Evolutionary conservation across 2,113 vertebrate species (phyloP), one percentile per base, ranked within the genome.

Genomic region (Equus quagga): DNA sequence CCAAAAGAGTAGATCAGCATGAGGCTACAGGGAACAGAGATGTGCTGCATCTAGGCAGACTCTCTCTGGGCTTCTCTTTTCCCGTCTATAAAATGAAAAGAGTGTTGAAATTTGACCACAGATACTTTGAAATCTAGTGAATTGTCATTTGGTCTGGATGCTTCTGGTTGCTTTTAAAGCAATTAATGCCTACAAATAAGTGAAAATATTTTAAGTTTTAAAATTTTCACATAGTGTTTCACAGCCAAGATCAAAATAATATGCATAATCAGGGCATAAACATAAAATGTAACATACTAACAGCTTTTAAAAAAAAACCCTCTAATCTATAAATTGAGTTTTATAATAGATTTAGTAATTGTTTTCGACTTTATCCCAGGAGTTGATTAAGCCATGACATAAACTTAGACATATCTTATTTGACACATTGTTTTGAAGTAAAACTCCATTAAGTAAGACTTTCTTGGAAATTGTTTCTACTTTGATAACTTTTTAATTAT

Each of bases 141-240:
- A 72, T 64, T 91, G 17, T 95, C 56, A 62, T 89, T 92, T 84
- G 33, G 5, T 85, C 11, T 44, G 24, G 65, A 81, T 49, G 33
- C 41, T 89, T 67, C 58, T 92, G 15, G 24, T 91, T 87, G 44
- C 33, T 85, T 89, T 65, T 91, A 96, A 97, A 91, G 49, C 18
- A 93, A 3, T 86, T 95, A 85, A 64, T 70, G 51, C 1, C 84
- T 90, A 56, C 41, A 90, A 60, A 83, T 79, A 90, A 87, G 3
- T 94, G 17, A 89, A 94, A 89, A 65, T 70, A 17, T 69, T 93
- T 88, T 93, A 72, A 51, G 21, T 85, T 49, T 41, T 18, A 6
- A 90, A 69, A 41, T 36, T 58, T 65, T 73, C 28, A 33, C 11
- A 36, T 89, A 4, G 28, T 28, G 7, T 79, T 96, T 88, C 41